Percentiles rank a stretch among this genome's conserved stretches.
Evolutionary conservation across 23 tunicate species (phyloP).

Genomic region (Phallusia fumigata): DNA sequence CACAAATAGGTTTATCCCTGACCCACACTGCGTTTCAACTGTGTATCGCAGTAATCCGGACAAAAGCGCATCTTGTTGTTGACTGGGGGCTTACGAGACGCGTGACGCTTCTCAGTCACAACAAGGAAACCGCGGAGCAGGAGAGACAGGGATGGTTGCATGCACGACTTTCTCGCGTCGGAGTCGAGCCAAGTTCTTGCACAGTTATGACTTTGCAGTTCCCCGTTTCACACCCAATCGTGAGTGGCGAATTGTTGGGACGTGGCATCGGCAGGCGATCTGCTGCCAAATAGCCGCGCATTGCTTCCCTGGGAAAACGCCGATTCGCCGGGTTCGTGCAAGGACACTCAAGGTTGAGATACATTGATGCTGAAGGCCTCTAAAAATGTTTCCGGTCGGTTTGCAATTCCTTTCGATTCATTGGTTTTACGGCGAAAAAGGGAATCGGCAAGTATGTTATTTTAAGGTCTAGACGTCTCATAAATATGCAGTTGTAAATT

Average conservation of each 20-base stretch:
- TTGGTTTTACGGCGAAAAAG: no score
- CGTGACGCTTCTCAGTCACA: background rate
- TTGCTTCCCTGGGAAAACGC: background rate
- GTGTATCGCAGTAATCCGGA: background rate
- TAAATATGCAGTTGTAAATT: no score
- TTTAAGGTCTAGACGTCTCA: no score
- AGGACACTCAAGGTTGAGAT: background rate
- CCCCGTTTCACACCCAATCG: background rate
- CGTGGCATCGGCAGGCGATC: background rate
- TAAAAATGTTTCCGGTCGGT: no score
- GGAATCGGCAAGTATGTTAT: no score
- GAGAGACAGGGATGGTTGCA: no score
- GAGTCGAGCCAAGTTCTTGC: background rate
- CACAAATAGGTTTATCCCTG: background rate
- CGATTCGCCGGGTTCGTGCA: background rate
- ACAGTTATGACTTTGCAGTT: background rate
- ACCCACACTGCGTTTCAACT: background rate
- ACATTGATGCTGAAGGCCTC: no score
- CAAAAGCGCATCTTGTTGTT: background rate
- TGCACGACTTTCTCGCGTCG: no score
- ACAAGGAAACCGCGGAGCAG: conserved; percentile 2
- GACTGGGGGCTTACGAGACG: background rate
- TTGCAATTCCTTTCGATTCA: no score
- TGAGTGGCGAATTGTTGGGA: background rate
- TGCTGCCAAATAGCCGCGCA: background rate